phyloP scores from a whole-genome alignment of 2,888 invertebrate genomes.

The Odontomyia ornata region DNA sequence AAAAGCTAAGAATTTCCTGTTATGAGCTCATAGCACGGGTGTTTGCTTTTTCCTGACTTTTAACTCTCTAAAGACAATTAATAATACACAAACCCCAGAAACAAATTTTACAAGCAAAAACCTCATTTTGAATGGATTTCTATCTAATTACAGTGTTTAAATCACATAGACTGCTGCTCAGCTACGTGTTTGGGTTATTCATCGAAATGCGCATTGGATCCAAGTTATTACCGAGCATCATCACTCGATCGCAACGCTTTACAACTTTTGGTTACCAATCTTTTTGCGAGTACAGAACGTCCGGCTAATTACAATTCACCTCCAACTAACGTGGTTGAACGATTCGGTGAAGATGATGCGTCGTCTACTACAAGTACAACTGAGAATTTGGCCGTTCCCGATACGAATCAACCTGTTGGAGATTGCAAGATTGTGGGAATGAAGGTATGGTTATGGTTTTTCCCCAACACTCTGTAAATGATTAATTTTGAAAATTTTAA shows the following conservation, averaged over 20 bases:
- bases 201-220: conserved; percentile 53
- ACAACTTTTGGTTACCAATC: conserved; percentile 32
- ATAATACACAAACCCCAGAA: no score
- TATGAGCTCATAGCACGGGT: no score
- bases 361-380: not conserved
- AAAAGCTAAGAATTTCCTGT: no score
- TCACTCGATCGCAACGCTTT: conserved; percentile 24
- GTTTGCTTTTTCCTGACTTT: no score
- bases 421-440: conserved; percentile 43
- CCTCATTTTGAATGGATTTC: no score
- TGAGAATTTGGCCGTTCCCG: not conserved
- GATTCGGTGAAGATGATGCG: conserved; percentile 38
- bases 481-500: not conserved
- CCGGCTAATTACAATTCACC: conserved; percentile 31
- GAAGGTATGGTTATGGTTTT: conserved; percentile 34
- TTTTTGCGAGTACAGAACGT: conserved; percentile 43
- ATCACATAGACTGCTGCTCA: conserved; percentile 61
- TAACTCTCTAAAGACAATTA: no score
- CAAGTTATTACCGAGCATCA: not conserved
- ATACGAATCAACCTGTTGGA: not conserved
- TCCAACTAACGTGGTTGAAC: not conserved
- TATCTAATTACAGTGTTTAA: conserved; percentile 56
- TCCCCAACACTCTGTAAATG: not conserved
- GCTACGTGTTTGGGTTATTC: conserved; percentile 58
- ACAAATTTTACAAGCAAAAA: no score